Base-by-base conservation (phyloP, 2,888 invertebrate species). In the Prosopocoilus inquinatus region DNA sequence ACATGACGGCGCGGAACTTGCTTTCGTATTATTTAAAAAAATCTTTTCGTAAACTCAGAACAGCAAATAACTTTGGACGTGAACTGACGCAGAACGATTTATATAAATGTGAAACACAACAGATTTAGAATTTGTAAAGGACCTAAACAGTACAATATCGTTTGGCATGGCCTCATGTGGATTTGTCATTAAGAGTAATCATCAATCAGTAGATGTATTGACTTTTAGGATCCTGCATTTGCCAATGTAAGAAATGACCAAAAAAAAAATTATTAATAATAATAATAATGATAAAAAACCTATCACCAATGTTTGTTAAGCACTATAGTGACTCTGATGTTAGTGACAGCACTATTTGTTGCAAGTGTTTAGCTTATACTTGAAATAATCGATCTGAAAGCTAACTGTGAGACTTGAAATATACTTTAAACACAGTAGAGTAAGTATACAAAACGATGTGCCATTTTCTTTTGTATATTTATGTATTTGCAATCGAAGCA, bases 91-190 rank as follows among this genome's bases (percentile, higher is more conserved):
- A 28, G 20, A 28, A 28, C 20, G 20, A 28, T 28, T 28, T 28
- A 5, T 28, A 7, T 5, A 7, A 28, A 28, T 28, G 20, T 5
- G 20, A 28, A 28, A 5, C 20, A 28, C 1, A 28, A 28, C 41
- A 11, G 13, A 11, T 9, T 41, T 41, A 41, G 41, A 41, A 41
- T 50, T 28, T 59, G 61, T 58, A 57, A 61, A 53, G 61, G 61
- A 59, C 61, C 61, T 61, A 61, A 61, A 57, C 43, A 55, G 50
- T 59, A 50, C 57, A 59, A 61, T 57, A 51, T 49, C 51, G 39
- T 52, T 47, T 45, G 20, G 28, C 13, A 35, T 34, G 47, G 55
- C 50, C 50, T 41, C 32, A 11, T 34, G n/a, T 35, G 36, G 41
- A 28, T 41, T 16, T 20, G 45, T 13, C 41, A 28, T 20, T 44